phyloP scores from a whole-genome alignment of 2,888 invertebrate genomes.

The Icerya purchasi region DNA sequence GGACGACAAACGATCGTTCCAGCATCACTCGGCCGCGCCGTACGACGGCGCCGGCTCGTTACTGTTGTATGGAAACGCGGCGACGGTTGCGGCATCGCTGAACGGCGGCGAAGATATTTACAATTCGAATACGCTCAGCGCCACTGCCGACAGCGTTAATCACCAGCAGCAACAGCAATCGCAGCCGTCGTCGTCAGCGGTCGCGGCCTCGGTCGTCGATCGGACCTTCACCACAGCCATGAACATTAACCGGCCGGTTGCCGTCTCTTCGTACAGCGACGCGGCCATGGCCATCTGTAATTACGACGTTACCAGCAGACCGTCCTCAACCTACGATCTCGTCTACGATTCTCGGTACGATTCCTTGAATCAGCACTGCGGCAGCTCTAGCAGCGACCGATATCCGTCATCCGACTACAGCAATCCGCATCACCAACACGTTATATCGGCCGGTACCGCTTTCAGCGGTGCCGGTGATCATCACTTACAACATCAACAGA shows the following conservation, averaged over 20 bases:
- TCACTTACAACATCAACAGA: slow-evolving; percentile 6
- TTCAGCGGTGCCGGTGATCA: slow-evolving; percentile 15
- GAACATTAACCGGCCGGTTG: slow-evolving; percentile 31
- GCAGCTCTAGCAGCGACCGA: slow-evolving; percentile 25
- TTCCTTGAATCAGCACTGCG: slow-evolving; percentile 16
- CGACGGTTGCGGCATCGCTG: too few species aligned
- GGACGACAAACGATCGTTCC: slow-evolving; percentile 23
- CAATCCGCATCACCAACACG: slow-evolving; percentile 25
- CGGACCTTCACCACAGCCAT: slow-evolving; percentile 26
- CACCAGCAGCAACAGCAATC: slow-evolving; percentile 15
- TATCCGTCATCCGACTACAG: background rate
- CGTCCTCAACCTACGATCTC: slow-evolving; percentile 31
- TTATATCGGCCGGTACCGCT: background rate
- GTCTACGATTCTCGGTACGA: slow-evolving; percentile 39
- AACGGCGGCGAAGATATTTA: slow-evolving; percentile 26
- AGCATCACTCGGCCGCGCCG: slow-evolving; percentile 17
- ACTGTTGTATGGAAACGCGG: slow-evolving; percentile 14
- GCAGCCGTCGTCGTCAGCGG: slow-evolving; percentile 25
- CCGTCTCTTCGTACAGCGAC: slow-evolving; percentile 28
- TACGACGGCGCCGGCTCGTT: slow-evolving; percentile 17
- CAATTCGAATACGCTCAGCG: slow-evolving; percentile 17
- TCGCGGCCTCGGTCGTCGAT: slow-evolving; percentile 8
- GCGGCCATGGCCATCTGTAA: slow-evolving; percentile 21
- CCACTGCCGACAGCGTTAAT: slow-evolving; percentile 1
- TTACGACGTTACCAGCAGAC: slow-evolving; percentile 34